Evolutionary conservation across 2,888 invertebrate species (phyloP).

Genomic region (Lasioglossum oenotherae): DNA sequence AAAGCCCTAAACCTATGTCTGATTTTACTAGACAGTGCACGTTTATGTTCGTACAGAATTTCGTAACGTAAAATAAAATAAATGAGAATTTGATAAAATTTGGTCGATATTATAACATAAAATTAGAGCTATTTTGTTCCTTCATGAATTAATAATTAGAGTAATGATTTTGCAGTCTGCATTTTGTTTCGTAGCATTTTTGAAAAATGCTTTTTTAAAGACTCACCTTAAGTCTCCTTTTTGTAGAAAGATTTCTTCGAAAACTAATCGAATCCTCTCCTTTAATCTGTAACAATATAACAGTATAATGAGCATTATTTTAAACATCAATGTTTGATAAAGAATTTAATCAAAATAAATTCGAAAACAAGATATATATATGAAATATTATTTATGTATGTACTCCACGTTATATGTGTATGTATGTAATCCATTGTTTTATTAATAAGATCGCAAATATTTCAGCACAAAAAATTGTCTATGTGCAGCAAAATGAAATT

Average conservation of each 20-base stretch:
- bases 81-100: background rate
- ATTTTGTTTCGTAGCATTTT: background rate
- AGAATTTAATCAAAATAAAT: background rate
- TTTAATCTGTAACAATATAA: slow-evolving; percentile 87
- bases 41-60: background rate
- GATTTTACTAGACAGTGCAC: background rate
- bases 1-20: background rate
- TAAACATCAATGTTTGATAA: too few relatives aligned
- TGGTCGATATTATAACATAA: background rate
- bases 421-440: background rate
- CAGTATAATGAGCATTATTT: background rate
- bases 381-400: background rate
- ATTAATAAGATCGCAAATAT: background rate
- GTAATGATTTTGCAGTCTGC: too few relatives aligned
- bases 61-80: background rate
- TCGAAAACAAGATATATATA: background rate
- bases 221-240: slow-evolving; percentile 91
- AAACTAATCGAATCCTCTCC: slow-evolving; percentile 92
- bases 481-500: background rate
- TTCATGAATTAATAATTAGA: background rate
- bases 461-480: background rate
- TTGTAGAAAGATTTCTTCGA: slow-evolving; percentile 92
- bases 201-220: background rate
- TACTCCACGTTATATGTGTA: background rate
- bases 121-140: background rate